Conservation (phyloP, 2,888 invertebrate genomes). For the Acleris laterana region DNA sequence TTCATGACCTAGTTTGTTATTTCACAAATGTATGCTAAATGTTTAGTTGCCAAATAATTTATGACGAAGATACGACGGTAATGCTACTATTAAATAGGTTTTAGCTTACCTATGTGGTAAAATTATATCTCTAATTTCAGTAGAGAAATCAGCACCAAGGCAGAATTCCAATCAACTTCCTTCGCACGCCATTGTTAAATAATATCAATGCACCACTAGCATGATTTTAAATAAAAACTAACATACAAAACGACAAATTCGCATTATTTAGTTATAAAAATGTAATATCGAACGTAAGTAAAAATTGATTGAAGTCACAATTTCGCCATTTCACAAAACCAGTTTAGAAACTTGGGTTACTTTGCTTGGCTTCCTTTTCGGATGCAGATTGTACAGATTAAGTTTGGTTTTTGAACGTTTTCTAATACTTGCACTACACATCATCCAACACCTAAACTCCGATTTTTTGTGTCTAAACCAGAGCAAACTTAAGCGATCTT, state of each 20-base stretch:
- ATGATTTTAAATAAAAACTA: slow-evolving; percentile 49
- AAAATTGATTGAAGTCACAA: slow-evolving; percentile 70
- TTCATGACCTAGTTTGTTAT: slow-evolving; percentile 33
- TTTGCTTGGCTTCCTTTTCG: slow-evolving; percentile 14
- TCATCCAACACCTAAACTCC: background rate
- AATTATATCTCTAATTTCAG: slow-evolving; percentile 53
- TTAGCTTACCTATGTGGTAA: slow-evolving; percentile 53
- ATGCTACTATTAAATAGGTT: slow-evolving; percentile 20
- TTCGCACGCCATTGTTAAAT: slow-evolving; percentile 54
- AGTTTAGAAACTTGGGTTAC: slow-evolving; percentile 46
- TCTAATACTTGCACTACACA: background rate
- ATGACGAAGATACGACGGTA: background rate
- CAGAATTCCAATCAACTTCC: slow-evolving; percentile 58
- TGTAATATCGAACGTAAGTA: slow-evolving; percentile 57
- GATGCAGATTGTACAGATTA: background rate
- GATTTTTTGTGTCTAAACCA: background rate
- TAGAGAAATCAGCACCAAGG: slow-evolving; percentile 56
- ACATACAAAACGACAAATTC: slow-evolving; percentile 51
- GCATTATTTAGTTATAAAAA: slow-evolving; percentile 61
- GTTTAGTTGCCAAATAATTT: slow-evolving; percentile 6
- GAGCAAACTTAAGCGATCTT: background rate
- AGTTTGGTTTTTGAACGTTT: slow-evolving; percentile 23
- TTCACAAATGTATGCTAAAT: slow-evolving; percentile 1
- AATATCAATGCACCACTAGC: slow-evolving; percentile 49
- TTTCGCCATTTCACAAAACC: slow-evolving; percentile 79